Conservation (phyloP, 2,797 vertebrate genomes). For the Karalla daura region DNA sequence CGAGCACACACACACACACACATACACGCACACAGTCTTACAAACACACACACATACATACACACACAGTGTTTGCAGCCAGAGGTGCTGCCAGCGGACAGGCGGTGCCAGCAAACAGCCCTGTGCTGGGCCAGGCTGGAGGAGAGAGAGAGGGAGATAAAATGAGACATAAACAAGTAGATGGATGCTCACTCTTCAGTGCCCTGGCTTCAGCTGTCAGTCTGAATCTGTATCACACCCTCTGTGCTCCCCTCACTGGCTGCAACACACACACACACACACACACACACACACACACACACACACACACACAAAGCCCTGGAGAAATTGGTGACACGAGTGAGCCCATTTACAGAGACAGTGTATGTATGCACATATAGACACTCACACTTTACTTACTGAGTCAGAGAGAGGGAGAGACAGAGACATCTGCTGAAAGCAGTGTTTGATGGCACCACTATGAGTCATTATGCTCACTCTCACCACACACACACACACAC, state of each 20-base stretch:
- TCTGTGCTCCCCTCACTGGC: constrained; percentile 37
- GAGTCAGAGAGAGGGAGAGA: constrained; percentile 61
- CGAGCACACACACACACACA: constrained; percentile 29
- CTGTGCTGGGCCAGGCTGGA: constrained; percentile 45
- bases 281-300: constrained; percentile 20
- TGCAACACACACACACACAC: constrained; percentile 37
- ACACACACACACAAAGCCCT: constrained; percentile 39
- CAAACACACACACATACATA: constrained; percentile 32
- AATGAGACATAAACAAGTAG: constrained; percentile 79
- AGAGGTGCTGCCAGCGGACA: constrained; percentile 67
- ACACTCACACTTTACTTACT: constrained; percentile 66
- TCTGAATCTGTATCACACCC: constrained; percentile 74
- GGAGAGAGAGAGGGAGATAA: constrained; percentile 54
- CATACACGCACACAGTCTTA: constrained; percentile 37
- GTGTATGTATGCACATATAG: constrained; percentile 50
- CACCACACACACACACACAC: constrained; percentile 44
- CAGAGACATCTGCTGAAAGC: constrained; percentile 74
- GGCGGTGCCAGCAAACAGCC: constrained; percentile 56
- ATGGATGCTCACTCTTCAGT: constrained; percentile 86
- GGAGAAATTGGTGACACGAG: constrained; percentile 67
- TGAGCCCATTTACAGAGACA: constrained; percentile 53
- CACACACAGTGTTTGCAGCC: constrained; percentile 50
- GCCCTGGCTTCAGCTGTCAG: constrained; percentile 71
- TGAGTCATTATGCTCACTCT: constrained; percentile 73
- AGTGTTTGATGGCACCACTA: constrained; percentile 67